A percentile compares a stretch with the other conserved stretches of the same genome.
Conservation (phyloP, 2,113 vertebrate genomes). For the Brachionichthys hirsutus region DNA sequence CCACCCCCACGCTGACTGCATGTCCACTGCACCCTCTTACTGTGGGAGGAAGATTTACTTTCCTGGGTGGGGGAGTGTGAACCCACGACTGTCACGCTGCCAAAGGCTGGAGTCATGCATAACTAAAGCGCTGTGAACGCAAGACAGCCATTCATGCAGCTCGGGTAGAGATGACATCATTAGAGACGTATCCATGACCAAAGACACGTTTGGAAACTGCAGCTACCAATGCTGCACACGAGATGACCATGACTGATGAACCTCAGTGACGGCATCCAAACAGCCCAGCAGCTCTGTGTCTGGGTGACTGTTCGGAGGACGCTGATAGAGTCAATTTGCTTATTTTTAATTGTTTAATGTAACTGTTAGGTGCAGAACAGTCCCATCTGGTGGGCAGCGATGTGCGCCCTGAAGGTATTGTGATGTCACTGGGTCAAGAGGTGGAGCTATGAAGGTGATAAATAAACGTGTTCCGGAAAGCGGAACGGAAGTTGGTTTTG, state of each 20-base stretch:
- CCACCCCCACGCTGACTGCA: slow-evolving; percentile 19
- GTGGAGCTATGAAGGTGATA: too few species aligned
- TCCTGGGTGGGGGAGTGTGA: slow-evolving; percentile 30
- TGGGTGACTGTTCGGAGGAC: neutral
- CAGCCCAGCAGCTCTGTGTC: neutral
- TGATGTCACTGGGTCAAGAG: too few species aligned
- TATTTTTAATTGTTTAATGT: too few species aligned
- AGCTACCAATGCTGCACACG: slow-evolving; percentile 3
- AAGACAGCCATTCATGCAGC: slow-evolving; percentile 32
- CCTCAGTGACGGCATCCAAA: slow-evolving; percentile 2
- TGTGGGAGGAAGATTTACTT: slow-evolving; percentile 41
- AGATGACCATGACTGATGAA: slow-evolving; percentile 6
- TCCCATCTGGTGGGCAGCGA: too few species aligned
- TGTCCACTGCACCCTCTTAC: slow-evolving; percentile 13
- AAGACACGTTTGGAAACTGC: slow-evolving; percentile 15
- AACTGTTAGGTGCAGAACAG: too few species aligned
- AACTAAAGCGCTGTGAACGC: slow-evolving; percentile 52
- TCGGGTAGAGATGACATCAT: slow-evolving; percentile 20
- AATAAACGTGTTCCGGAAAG: too few species aligned
- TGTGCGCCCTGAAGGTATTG: too few species aligned
- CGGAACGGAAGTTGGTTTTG: too few species aligned
- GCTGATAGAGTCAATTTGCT: too few species aligned
- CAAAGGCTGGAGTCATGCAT: slow-evolving; percentile 43
- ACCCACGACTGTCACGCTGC: slow-evolving; percentile 21
- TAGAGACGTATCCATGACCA: slow-evolving; percentile 27